Evolutionary conservation across 1,140 invertebrate genomes (phyloP).

Genomic region (Rhagoletis zephyria): DNA sequence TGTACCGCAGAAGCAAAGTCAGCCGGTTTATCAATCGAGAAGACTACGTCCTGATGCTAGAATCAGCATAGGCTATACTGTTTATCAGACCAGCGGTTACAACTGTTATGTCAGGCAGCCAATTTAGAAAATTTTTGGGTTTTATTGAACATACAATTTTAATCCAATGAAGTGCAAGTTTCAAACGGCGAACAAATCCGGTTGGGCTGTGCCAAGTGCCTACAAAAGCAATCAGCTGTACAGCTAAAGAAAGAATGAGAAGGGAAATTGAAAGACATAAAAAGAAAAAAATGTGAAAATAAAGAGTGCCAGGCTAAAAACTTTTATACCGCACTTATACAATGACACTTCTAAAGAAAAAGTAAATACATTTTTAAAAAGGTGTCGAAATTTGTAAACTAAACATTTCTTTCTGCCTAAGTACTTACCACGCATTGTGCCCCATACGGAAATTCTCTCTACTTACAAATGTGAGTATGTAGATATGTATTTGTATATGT

Average conservation of each 20-base stretch:
- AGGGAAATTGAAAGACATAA: background rate
- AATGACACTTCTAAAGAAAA: background rate
- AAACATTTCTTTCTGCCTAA: background rate
- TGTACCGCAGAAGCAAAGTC: no score
- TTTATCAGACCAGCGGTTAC: no score
- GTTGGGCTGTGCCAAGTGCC: no score
- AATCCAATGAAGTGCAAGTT: no score
- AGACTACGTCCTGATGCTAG: no score
- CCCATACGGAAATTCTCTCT: background rate
- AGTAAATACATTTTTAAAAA: background rate
- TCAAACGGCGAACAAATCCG: no score
- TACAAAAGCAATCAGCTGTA: no score
- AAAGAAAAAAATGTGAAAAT: background rate
- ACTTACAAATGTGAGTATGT: background rate
- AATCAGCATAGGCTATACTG: no score
- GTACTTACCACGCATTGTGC: background rate
- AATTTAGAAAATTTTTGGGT: no score
- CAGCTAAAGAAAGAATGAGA: background rate
- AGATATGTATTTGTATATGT: background rate
- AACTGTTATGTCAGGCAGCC: no score
- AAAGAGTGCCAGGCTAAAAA: background rate
- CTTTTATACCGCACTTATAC: background rate
- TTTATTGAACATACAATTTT: no score
- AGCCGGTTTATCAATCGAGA: no score
- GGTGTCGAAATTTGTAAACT: slow-evolving; percentile 47